A percentile compares a stretch with the other conserved stretches of the same genome.
Evolutionary conservation across 2,113 vertebrate genomes (phyloP).

Genomic region (Cyanoramphus novaezelandiae): DNA sequence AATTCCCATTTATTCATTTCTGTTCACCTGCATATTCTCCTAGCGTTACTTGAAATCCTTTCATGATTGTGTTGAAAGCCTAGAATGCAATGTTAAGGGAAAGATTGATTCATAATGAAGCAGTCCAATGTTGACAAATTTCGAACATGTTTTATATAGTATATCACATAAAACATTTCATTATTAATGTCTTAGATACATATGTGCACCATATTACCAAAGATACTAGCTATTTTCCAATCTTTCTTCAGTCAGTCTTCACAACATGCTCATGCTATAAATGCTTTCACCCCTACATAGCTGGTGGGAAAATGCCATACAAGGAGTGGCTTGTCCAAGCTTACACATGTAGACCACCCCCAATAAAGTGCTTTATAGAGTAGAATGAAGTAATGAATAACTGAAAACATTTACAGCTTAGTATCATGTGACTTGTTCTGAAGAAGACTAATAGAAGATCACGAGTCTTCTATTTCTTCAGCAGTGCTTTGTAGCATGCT

Average conservation of each 20-base stretch:
- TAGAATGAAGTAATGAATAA: neutral
- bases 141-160: neutral
- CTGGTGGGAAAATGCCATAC: neutral
- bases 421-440: neutral
- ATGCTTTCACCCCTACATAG: neutral
- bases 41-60: neutral
- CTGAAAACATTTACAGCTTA: neutral
- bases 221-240: neutral
- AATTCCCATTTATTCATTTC: neutral
- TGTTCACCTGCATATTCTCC: neutral
- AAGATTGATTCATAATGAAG: neutral
- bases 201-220: neutral
- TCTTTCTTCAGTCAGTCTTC: neutral
- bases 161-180: neutral
- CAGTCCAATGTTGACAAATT: neutral
- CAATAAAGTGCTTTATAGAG: neutral
- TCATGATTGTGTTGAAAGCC: neutral
- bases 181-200: slow-evolving; percentile 1
- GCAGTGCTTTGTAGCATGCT: neutral
- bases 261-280: neutral
- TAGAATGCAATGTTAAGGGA: neutral
- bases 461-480: neutral
- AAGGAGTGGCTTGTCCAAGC: neutral
- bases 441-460: neutral
- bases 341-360: neutral